Percentiles rank a stretch among this genome's conserved stretches.
Evolutionary conservation across 2,888 invertebrate genomes (phyloP).

Genomic region (Zonitis immaculata): DNA sequence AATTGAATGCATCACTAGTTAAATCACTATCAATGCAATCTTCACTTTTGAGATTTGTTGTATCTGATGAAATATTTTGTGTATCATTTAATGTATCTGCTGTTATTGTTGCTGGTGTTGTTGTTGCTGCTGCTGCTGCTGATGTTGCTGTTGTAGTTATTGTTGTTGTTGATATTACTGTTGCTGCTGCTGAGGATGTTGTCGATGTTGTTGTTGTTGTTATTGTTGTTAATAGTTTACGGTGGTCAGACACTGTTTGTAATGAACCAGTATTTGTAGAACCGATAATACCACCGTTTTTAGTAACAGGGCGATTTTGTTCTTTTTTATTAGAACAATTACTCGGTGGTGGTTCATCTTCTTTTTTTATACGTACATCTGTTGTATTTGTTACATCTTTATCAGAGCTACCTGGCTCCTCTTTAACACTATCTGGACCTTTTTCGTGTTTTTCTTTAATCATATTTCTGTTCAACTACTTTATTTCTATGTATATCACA

Average conservation of each 20-base stretch:
- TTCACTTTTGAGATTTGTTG: slow-evolving; percentile 43
- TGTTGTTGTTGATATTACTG: not conserved
- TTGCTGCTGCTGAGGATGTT: not conserved
- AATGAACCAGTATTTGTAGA: slow-evolving; percentile 48
- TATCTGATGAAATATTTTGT: slow-evolving; percentile 2
- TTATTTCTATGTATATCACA: slow-evolving; percentile 31
- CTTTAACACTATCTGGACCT: slow-evolving; percentile 48
- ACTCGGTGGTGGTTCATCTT: slow-evolving; percentile 43
- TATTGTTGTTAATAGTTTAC: slow-evolving; percentile 27
- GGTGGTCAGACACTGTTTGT: slow-evolving; percentile 41
- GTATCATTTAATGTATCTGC: not conserved
- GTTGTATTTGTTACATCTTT: slow-evolving; percentile 43
- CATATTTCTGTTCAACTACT: slow-evolving; percentile 33
- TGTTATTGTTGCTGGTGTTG: not conserved
- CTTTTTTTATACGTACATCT: slow-evolving; percentile 46
- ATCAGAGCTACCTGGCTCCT: slow-evolving; percentile 48
- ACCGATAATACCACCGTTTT: slow-evolving; percentile 48
- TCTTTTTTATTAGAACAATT: slow-evolving; percentile 43
- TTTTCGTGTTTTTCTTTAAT: slow-evolving; percentile 51
- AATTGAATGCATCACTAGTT: slow-evolving; percentile 43
- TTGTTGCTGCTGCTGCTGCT: not conserved
- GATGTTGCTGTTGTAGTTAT: not conserved
- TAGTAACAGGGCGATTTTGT: slow-evolving; percentile 41
- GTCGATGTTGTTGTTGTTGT: not conserved
- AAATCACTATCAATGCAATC: slow-evolving; percentile 44